phyloP scores from a whole-genome alignment of 2,888 invertebrate genomes.

The Campoletis raptor region DNA sequence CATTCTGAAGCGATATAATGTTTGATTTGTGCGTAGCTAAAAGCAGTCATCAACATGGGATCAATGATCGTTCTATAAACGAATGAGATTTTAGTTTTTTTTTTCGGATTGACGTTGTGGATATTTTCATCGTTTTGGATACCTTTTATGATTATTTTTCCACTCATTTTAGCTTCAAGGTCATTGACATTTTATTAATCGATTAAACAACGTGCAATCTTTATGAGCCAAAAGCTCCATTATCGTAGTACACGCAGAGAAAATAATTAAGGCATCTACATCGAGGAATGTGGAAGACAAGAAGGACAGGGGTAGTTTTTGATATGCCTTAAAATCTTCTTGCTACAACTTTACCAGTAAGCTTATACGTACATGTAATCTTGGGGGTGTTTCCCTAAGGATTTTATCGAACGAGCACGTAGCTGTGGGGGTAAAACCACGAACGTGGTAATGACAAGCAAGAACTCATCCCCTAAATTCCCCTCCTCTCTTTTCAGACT shows the following conservation, averaged over 20 bases:
- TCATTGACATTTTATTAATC: conserved; percentile 49
- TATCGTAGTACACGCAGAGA: conserved; percentile 45
- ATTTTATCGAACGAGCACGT: conserved; percentile 68
- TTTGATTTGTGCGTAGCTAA: background rate
- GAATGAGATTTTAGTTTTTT: background rate
- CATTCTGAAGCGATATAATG: background rate
- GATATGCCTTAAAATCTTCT: conserved; percentile 54
- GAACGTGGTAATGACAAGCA: conserved; percentile 80
- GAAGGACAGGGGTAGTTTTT: conserved; percentile 30
- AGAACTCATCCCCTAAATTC: conserved; percentile 71
- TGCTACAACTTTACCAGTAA: conserved; percentile 29
- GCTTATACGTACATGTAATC: conserved; percentile 33
- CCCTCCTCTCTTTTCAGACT: conserved; percentile 1
- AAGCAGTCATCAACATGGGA: background rate
- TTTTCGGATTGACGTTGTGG: background rate
- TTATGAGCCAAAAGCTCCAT: conserved; percentile 58
- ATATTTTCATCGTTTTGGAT: background rate
- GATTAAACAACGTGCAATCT: conserved; percentile 46
- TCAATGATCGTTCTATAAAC: background rate
- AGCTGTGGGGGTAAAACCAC: conserved; percentile 73
- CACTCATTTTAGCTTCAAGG: background rate
- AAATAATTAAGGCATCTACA: conserved; percentile 46
- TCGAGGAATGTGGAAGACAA: background rate
- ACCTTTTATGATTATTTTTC: background rate
- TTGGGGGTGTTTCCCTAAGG: conserved; percentile 48